These are phyloP conservation scores for Rana temporaria DNA, from an alignment of 2,113 vertebrate genomes.

Conservation along the genomic window DNA sequence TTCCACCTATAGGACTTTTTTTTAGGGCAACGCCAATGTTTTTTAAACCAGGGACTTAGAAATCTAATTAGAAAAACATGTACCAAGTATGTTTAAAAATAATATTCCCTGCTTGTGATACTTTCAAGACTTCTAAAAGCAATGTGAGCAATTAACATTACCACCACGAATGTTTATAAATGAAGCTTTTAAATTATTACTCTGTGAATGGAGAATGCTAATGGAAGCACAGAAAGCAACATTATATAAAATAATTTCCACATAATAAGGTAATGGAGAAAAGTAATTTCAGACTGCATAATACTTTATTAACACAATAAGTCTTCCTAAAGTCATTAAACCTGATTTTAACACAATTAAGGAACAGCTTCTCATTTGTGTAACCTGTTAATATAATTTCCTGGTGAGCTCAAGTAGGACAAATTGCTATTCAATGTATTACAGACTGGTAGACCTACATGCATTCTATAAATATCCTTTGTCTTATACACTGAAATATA, in stretches of 20 bases:
- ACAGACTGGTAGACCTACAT: conserved; percentile 36
- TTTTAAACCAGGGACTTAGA: background rate
- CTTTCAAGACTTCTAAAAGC: conserved; percentile 12
- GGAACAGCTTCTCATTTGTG: conserved; percentile 46
- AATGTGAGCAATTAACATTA: conserved; percentile 25
- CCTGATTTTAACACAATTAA: conserved; percentile 48
- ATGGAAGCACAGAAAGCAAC: conserved; percentile 39
- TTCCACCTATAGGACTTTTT: background rate
- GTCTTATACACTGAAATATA: background rate
- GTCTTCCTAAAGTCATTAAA: conserved; percentile 51
- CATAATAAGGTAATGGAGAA: conserved; percentile 32
- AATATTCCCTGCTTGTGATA: background rate
- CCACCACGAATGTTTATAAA: conserved; percentile 45
- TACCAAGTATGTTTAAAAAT: conserved; percentile 10
- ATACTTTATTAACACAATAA: conserved; percentile 53
- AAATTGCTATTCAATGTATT: conserved; percentile 40
- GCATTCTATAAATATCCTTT: conserved; percentile 3
- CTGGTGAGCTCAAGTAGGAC: conserved; percentile 48
- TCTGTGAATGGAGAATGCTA: conserved; percentile 17
- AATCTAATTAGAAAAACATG: conserved; percentile 6
- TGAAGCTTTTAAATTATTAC: conserved; percentile 48
- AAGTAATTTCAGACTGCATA: conserved; percentile 33
- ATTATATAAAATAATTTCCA: conserved; percentile 51
- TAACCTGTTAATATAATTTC: conserved; percentile 50
- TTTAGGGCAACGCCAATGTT: background rate